Evolutionary conservation across 2,888 invertebrate species (phyloP), one percentile per base, ranked within the genome.

Genomic region (Phengaris arion): DNA sequence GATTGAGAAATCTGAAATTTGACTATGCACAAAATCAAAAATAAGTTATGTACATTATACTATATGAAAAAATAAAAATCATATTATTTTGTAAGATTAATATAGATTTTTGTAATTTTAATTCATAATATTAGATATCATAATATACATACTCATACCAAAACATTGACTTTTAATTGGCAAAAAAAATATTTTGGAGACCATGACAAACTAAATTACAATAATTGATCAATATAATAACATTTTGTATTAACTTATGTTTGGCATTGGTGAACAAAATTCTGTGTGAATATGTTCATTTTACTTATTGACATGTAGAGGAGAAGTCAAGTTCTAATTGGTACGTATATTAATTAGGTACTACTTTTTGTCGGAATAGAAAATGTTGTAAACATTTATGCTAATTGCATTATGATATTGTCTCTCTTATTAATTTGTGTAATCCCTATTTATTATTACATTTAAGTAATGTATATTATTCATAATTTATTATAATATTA

Each of bases 381-480:
- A 54, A 72, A 72, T 72, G 72, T 72, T 72, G 35, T 72, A 52
- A 72, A 72, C 76, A 76, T 76, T 78, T 77, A 74, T 77, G 74
- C 80, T 86, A 89, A 87, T 87, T 87, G 89, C 87, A 89, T 89
- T 86, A 89, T 88, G 88, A 92, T 93, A 92, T 92, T 91, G 91
- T 89, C 92, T 92, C 91, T 92, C 91, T 93, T 87, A 88, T 87
- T 89, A 80, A 83, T 86, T 92, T 91, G 85, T 91, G 88, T 93
- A 92, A 91, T 92, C 90, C 86, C 90, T 93, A 93, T 92, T 93
- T 93, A 93, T 93, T 92, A 89, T 89, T 90, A 92, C 84, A 90
- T 90, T 90, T 92, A 92, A 91, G 92, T 93, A 92, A 92, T 85
- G 88, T 91, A 90, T 92, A 88, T 35, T 35, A 35, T 85, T 85